These are phyloP conservation scores for Anguilla anguilla DNA, from an alignment of 2,797 vertebrate genomes.

Conservation along the genomic window DNA sequence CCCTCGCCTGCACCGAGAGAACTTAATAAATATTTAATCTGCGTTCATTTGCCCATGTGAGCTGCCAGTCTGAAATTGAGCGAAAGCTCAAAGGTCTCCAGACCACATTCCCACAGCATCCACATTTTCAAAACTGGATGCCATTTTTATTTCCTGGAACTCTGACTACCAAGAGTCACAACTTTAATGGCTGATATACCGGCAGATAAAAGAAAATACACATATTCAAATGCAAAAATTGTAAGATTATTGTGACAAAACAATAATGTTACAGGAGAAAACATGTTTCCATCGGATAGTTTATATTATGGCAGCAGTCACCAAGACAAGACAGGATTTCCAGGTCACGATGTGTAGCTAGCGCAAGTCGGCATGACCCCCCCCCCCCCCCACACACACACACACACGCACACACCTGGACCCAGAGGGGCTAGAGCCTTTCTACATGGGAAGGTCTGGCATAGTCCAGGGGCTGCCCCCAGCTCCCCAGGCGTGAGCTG, in stretches of 20 bases:
- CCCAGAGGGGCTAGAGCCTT: neutral
- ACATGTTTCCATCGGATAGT: neutral
- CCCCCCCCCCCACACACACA: neutral
- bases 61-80: neutral
- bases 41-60: neutral
- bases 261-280: neutral
- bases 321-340: neutral
- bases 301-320: neutral
- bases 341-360: neutral
- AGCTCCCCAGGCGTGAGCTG: neutral
- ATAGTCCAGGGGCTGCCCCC: neutral
- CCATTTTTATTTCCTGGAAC: neutral
- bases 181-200: neutral
- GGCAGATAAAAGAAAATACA: neutral
- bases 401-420: neutral
- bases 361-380: neutral
- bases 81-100: neutral
- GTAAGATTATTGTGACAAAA: neutral
- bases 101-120: neutral
- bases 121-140: neutral
- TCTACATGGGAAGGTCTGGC: constrained; percentile 14
- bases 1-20: neutral
- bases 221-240: neutral
- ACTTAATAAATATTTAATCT: neutral
- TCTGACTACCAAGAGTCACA: neutral